Evolutionary conservation across 2,888 invertebrate species (phyloP).

Genomic region (Entomobrya proxima): DNA sequence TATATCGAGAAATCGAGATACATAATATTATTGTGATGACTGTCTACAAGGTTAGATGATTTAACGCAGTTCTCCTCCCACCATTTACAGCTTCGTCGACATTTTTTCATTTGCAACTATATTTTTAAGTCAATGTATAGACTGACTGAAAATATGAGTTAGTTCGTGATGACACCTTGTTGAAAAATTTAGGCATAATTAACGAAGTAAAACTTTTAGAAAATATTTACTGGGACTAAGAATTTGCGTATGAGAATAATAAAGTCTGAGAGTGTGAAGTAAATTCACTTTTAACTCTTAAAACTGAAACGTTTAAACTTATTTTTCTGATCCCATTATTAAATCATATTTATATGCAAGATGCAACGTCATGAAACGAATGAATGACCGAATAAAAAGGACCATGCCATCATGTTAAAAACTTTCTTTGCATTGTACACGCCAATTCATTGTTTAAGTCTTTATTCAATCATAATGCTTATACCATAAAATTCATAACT

Average conservation of each 20-base stretch:
- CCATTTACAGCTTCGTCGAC: not conserved
- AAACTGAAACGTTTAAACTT: not conserved
- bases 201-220: not conserved
- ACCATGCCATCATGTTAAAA: not conserved
- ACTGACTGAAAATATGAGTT: slow-evolving; percentile 43
- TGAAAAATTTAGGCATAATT: not conserved
- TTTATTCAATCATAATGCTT: slow-evolving; percentile 60
- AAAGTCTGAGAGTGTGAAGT: not conserved
- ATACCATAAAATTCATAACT: slow-evolving; percentile 62
- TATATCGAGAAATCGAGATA: too few relatives aligned
- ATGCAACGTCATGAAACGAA: not conserved
- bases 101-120: not conserved
- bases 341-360: too few relatives aligned
- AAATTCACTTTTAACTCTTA: not conserved
- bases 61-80: not conserved
- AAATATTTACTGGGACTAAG: not conserved
- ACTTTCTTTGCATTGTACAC: not conserved
- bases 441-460: slow-evolving; percentile 52
- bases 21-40: too few relatives aligned
- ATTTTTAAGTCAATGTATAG: slow-evolving; percentile 56
- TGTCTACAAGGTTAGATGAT: too few relatives aligned
- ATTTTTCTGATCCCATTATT: too few relatives aligned
- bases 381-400: not conserved
- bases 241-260: not conserved
- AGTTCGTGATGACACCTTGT: not conserved